Conservation (phyloP, 53 echinoderm and acorn worm genomes). For the Apostichopus leukothele region DNA sequence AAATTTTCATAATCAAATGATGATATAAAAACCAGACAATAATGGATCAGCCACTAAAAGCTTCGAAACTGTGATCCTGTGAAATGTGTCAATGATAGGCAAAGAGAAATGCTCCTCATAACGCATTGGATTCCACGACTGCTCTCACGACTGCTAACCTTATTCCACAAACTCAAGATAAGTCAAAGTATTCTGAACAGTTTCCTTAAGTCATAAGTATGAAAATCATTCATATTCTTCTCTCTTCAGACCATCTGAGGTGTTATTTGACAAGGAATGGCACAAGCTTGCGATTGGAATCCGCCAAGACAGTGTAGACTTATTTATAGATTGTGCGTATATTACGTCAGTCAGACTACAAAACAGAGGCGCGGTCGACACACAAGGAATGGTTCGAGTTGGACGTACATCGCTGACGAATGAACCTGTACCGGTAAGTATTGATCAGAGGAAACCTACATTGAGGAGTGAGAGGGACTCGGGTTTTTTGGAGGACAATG, state of each 20-base stretch:
- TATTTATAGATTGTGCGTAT: conserved; percentile 78
- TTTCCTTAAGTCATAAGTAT: not conserved
- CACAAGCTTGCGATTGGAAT: conserved; percentile 84
- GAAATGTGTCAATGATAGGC: too few relatives aligned
- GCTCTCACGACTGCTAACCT: too few relatives aligned
- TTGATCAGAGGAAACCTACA: not conserved
- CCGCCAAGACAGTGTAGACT: conserved; percentile 58
- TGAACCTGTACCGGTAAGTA: conserved; percentile 78
- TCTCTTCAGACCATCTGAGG: conserved; percentile 62
- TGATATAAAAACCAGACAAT: too few relatives aligned
- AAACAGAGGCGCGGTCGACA: conserved; percentile 71
- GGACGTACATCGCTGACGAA: conserved; percentile 57
- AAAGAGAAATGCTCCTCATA: too few relatives aligned
- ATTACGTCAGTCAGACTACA: conserved; percentile 56
- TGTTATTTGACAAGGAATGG: conserved; percentile 79
- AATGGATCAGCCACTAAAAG: too few relatives aligned
- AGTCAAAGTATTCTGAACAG: not conserved
- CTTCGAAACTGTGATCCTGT: too few relatives aligned
- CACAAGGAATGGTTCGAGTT: conserved; percentile 62
- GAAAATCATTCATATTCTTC: not conserved
- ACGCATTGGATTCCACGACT: too few relatives aligned
- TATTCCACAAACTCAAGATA: too few relatives aligned
- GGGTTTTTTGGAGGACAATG: too few relatives aligned
- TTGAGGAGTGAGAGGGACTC: too few relatives aligned
- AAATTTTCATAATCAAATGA: too few relatives aligned